A percentile compares a stretch with the other conserved stretches of the same genome.
Evolutionary conservation across 1,140 invertebrate species (phyloP).

Genomic region (Leptonema lineaticorne): DNA sequence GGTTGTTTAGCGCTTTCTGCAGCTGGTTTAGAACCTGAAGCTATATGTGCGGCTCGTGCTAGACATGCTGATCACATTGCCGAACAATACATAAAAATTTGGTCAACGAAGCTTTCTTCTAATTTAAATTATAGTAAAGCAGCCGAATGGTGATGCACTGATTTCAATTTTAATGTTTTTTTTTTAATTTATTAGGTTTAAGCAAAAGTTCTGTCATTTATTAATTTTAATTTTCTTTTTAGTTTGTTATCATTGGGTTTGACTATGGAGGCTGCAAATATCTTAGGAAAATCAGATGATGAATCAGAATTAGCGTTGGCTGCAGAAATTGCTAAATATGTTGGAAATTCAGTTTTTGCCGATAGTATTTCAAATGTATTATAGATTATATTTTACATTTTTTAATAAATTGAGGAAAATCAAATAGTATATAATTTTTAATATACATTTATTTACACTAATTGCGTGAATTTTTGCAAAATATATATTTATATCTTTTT

Average conservation of each 20-base stretch:
- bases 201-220: neutral
- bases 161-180: neutral
- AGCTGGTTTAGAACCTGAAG: conserved; percentile 52
- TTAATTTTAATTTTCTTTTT: conserved; percentile 35
- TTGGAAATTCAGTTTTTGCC: conserved; percentile 46
- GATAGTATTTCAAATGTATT: conserved; percentile 37
- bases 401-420: too few species aligned
- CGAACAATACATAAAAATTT: conserved; percentile 54
- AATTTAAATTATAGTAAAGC: conserved; percentile 60
- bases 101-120: conserved; percentile 52
- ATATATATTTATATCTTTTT: too few species aligned
- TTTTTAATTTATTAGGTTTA: conserved; percentile 9
- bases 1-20: conserved; percentile 21
- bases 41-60: conserved; percentile 54
- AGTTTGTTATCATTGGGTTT: conserved; percentile 48
- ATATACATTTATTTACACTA: too few species aligned
- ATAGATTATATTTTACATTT: neutral
- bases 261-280: conserved; percentile 44
- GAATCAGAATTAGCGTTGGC: conserved; percentile 46
- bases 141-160: conserved; percentile 58
- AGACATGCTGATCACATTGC: conserved; percentile 65
- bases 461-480: too few species aligned
- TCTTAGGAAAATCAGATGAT: conserved; percentile 44
- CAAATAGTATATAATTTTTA: too few species aligned
- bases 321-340: conserved; percentile 46